phyloP scores from a whole-genome alignment of 1,140 invertebrate genomes.

The Atta colombica region DNA sequence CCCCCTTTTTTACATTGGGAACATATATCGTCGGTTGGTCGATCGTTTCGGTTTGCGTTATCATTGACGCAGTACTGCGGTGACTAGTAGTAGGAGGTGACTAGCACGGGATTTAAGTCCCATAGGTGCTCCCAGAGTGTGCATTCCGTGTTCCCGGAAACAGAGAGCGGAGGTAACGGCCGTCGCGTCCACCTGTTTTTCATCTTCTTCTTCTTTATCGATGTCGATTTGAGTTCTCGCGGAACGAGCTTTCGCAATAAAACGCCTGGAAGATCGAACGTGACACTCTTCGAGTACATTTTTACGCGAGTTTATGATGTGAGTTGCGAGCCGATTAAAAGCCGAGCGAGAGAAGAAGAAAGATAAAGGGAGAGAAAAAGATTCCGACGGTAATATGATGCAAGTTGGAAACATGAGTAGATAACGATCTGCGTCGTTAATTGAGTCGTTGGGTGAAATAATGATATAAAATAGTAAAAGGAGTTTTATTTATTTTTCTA shows the following conservation, averaged over 20 bases:
- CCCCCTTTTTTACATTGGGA: constrained; percentile 69
- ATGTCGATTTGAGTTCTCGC: constrained; percentile 61
- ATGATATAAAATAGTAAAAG: background rate
- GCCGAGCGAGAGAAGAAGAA: constrained; percentile 48
- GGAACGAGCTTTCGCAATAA: constrained; percentile 64
- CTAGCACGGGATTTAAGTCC: constrained; percentile 53
- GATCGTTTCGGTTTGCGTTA: constrained; percentile 64
- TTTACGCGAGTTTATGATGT: constrained; percentile 60
- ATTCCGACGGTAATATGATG: constrained; percentile 15
- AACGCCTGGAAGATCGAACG: constrained; percentile 27
- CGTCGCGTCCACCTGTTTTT: constrained; percentile 72
- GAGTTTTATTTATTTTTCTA: background rate
- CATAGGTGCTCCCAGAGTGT: constrained; percentile 34
- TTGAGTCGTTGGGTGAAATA: constrained; percentile 19
- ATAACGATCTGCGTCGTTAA: constrained; percentile 38
- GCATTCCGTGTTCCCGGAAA: constrained; percentile 70
- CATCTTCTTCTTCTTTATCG: constrained; percentile 62
- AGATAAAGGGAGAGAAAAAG: constrained; percentile 39
- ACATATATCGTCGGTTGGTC: constrained; percentile 57
- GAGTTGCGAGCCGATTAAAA: background rate
- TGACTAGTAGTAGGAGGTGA: constrained; percentile 35
- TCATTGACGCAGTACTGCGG: constrained; percentile 35
- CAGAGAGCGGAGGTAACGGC: constrained; percentile 71
- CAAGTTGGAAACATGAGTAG: constrained; percentile 19
- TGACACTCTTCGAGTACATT: constrained; percentile 73